Evolutionary conservation across 1,140 invertebrate genomes (phyloP).

Genomic region (Drosophila lowei): DNA sequence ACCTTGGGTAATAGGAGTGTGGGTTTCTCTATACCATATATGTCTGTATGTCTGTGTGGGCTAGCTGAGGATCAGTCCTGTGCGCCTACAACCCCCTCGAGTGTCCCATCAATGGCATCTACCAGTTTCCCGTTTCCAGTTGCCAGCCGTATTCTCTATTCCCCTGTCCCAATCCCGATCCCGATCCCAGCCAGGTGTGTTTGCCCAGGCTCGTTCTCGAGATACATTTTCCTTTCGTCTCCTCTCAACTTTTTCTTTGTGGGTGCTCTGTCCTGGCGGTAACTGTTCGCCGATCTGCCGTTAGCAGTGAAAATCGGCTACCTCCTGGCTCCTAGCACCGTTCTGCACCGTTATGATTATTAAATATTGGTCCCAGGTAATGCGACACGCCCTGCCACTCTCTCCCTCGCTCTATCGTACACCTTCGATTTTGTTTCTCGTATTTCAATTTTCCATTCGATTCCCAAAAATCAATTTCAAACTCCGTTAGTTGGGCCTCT

Average conservation of each 20-base stretch:
- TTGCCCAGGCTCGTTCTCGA: slow-evolving; percentile 45
- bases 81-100: slow-evolving; percentile 9
- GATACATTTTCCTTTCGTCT: slow-evolving; percentile 5
- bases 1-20: slow-evolving; percentile 30
- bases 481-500: slow-evolving; percentile 1
- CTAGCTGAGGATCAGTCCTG: neutral
- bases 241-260: slow-evolving; percentile 26
- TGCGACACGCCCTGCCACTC: slow-evolving; percentile 56
- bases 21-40: neutral
- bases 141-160: slow-evolving; percentile 8
- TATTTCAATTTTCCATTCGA: slow-evolving; percentile 40
- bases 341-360: slow-evolving; percentile 71
- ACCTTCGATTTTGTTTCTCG: slow-evolving; percentile 63
- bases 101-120: no score
- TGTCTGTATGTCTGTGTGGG: slow-evolving; percentile 17
- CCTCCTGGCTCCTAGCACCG: neutral
- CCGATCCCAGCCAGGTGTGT: slow-evolving; percentile 48
- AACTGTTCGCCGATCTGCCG: slow-evolving; percentile 43
- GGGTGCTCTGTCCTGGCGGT: slow-evolving; percentile 41
- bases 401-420: slow-evolving; percentile 3
- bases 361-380: slow-evolving; percentile 64
- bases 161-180: slow-evolving; percentile 8
- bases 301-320: slow-evolving; percentile 66
- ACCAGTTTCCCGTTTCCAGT: slow-evolving; percentile 28
- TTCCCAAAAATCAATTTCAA: slow-evolving; percentile 24